These are phyloP conservation scores for Cecidostiba fungosa DNA, from an alignment of 2,888 invertebrate genomes.

Conservation along the genomic window DNA sequence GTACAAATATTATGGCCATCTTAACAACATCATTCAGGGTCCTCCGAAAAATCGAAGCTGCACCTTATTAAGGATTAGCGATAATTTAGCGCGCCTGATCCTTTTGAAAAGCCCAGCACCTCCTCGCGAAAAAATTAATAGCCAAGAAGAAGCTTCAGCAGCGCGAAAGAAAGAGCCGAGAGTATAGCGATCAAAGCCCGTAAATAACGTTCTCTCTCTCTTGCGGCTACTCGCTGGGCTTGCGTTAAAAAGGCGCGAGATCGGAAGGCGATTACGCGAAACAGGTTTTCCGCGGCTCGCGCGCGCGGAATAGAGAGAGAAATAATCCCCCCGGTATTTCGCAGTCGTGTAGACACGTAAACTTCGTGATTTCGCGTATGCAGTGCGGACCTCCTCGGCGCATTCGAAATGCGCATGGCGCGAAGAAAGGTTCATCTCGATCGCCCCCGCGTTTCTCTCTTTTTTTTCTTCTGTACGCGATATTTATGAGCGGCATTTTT, in stretches of 20 bases:
- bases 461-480: background rate
- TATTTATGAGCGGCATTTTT: constrained; percentile 3
- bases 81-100: constrained; percentile 53
- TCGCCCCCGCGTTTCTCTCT: constrained; percentile 16
- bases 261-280: constrained; percentile 60
- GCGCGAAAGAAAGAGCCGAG: constrained; percentile 13
- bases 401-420: constrained; percentile 43
- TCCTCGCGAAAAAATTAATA: constrained; percentile 5
- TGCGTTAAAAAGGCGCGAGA: constrained; percentile 51
- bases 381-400: background rate
- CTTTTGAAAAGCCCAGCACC: constrained; percentile 1
- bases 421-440: constrained; percentile 34
- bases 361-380: constrained; percentile 50
- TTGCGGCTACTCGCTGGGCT: background rate
- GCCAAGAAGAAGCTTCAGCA: constrained; percentile 8
- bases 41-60: background rate
- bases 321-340: constrained; percentile 61
- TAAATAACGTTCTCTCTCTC: constrained; percentile 53
- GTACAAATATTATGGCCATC: constrained; percentile 40
- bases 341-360: constrained; percentile 55
- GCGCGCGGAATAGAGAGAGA: constrained; percentile 23
- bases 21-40: constrained; percentile 28
- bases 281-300: constrained; percentile 61
- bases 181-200: constrained; percentile 47
- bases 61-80: constrained; percentile 54